Base-by-base conservation (phyloP, 1,140 invertebrate species). In the Drosophila bocki region DNA sequence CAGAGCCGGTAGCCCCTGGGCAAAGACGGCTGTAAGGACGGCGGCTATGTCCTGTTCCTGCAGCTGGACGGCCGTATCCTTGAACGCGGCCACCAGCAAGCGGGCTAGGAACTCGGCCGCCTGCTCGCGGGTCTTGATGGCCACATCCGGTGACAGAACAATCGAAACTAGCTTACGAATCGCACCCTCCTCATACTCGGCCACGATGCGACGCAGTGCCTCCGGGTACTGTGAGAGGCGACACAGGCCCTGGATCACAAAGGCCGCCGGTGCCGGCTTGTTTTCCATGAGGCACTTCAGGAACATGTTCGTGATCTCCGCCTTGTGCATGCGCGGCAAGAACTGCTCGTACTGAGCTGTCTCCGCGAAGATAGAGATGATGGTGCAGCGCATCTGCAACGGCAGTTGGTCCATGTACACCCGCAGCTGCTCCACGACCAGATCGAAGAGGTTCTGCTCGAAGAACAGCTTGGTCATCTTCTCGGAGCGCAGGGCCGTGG, bases 401-500 rank as follows among this genome's bases (percentile, higher is more conserved):
- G 62, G 37, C 41, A 91, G 32, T 0, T 57, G 12, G 0, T 81
- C 67, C 15, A 80, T 45, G 15, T 81, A 44, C 0, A 35, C 19
- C n/a, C 41, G 72, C 11, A 92, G 13, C 19, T 74, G 53, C 57
- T 83, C 77, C 11, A 91, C 63, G 19, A 86, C 71, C 47, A 71
- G 57, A 11, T 92, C 87, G 33, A 92, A 92, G 5, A 92, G 74
- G 61, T 92, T 92, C n/a, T 91, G 78, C 29, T 92, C 87, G 29
- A 92, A 92, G 45, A 92, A 92, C n/a, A 92, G 51, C 51, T 84
- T 79, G 4, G 80, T 80, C 91, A 92, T 91, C 22, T 83, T 79
- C 37, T 92, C 91, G 5, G 87, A 76, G 3, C 87, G 82, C 63
- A 92, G 33, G 0, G 91, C 87, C 12, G 90, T 82, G 19, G 91